These are phyloP conservation scores for Nomia melanderi DNA, from an alignment of 1,140 invertebrate genomes.

Conservation along the genomic window DNA sequence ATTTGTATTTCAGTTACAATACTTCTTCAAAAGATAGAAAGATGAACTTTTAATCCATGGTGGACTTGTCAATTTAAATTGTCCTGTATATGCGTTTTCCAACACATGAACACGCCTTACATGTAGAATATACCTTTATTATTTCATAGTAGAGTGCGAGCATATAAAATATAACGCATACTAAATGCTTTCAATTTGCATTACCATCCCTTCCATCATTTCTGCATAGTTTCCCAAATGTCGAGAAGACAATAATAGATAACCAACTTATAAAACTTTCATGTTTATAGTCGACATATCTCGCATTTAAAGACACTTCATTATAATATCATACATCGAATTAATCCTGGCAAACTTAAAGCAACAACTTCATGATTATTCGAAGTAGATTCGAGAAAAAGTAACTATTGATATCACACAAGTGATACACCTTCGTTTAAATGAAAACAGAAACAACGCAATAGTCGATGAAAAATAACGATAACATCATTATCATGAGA, in stretches of 20 bases:
- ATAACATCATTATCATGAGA: background rate
- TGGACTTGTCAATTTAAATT: background rate
- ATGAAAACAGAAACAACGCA: background rate
- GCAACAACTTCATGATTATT: background rate
- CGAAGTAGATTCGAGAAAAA: background rate
- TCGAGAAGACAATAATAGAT: background rate
- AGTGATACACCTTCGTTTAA: background rate
- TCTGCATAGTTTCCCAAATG: background rate
- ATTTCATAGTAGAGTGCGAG: background rate
- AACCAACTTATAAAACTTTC: background rate
- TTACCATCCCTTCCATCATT: background rate
- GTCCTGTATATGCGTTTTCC: slow-evolving; percentile 1
- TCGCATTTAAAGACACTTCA: background rate
- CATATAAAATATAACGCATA: background rate
- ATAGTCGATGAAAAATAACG: background rate
- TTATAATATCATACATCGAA: background rate
- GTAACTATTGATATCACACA: background rate
- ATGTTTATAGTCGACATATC: background rate
- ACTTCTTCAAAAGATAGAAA: background rate
- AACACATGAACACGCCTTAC: background rate
- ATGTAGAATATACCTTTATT: background rate
- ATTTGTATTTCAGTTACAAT: background rate
- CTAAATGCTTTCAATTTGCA: background rate
- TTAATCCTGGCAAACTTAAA: background rate
- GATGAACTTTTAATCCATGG: background rate